phyloP scores from a whole-genome alignment of 2,888 invertebrate genomes.

The Melinaea menophilus region DNA sequence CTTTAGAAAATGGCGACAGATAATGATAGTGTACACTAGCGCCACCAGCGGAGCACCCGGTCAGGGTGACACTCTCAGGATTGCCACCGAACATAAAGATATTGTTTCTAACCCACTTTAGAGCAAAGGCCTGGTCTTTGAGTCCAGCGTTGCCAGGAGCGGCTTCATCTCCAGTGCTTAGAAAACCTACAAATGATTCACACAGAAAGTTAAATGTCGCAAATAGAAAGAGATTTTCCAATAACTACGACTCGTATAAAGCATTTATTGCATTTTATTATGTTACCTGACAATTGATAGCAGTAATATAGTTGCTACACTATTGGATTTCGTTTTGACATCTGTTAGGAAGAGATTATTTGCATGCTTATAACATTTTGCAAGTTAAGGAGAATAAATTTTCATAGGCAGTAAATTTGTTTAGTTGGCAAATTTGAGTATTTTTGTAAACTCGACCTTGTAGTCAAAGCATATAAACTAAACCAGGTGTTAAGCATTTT shows the following conservation, averaged over 20 bases:
- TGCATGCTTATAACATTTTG: not conserved
- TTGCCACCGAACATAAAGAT: constrained; percentile 85
- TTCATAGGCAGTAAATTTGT: no score
- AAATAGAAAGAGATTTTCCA: not conserved
- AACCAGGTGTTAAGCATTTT: not conserved
- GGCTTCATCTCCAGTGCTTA: constrained; percentile 83
- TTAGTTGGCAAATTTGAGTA: not conserved
- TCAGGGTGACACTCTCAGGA: constrained; percentile 81
- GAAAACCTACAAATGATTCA: constrained; percentile 77
- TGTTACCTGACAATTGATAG: not conserved
- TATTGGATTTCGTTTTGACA: not conserved
- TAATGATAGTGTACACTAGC: constrained; percentile 86
- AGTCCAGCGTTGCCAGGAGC: constrained; percentile 85
- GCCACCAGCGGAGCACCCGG: constrained; percentile 86
- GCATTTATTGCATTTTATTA: not conserved
- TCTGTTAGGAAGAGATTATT: not conserved
- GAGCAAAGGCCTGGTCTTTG: constrained; percentile 84
- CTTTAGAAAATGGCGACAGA: constrained; percentile 79
- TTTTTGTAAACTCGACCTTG: not conserved
- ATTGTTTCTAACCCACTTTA: constrained; percentile 83
- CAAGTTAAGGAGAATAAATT: no score
- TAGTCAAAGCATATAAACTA: not conserved
- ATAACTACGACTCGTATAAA: not conserved
- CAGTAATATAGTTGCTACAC: not conserved
- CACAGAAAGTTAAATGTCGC: not conserved